phyloP scores from a whole-genome alignment of 2,797 vertebrate species.

The Phyllotis vaccarum region DNA sequence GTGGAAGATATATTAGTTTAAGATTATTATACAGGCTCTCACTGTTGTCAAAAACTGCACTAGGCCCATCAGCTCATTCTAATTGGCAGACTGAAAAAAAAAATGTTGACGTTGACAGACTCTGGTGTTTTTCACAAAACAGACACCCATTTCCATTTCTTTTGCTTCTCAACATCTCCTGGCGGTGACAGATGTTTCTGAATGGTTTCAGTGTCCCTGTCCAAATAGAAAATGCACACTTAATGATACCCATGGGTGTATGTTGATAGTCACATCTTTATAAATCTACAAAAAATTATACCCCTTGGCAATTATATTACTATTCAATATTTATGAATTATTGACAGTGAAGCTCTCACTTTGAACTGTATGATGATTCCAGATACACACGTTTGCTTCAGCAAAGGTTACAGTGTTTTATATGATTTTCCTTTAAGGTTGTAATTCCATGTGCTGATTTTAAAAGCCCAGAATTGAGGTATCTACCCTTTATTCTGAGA shows the following conservation, averaged over 20 bases:
- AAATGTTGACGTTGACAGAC: conserved; percentile 80
- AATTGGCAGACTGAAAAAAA: conserved; percentile 71
- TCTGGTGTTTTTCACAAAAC: conserved; percentile 69
- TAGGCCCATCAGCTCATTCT: conserved; percentile 79
- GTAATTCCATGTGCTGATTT: conserved; percentile 66
- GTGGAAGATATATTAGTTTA: conserved; percentile 71
- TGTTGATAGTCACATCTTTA: conserved; percentile 63
- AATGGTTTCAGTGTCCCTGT: conserved; percentile 68
- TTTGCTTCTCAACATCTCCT: conserved; percentile 68
- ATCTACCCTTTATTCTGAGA: conserved; percentile 79
- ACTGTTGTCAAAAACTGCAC: conserved; percentile 81
- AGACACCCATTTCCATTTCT: conserved; percentile 70
- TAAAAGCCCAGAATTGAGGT: conserved; percentile 65
- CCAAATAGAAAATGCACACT: conserved; percentile 73
- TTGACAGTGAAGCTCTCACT: conserved; percentile 70
- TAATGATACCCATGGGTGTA: conserved; percentile 72
- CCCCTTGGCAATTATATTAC: conserved; percentile 78
- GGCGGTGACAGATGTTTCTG: conserved; percentile 73
- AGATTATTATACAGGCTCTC: conserved; percentile 73
- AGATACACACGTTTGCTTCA: conserved; percentile 17
- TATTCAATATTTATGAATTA: conserved; percentile 81
- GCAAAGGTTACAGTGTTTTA: conserved; percentile 11
- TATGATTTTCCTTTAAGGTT: conserved; percentile 63
- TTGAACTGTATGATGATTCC: not conserved
- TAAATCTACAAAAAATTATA: conserved; percentile 56